A percentile compares a stretch with the other conserved stretches of the same genome.
Conservation (phyloP, 2,797 vertebrate genomes). For the Cynopterus sphinx region DNA sequence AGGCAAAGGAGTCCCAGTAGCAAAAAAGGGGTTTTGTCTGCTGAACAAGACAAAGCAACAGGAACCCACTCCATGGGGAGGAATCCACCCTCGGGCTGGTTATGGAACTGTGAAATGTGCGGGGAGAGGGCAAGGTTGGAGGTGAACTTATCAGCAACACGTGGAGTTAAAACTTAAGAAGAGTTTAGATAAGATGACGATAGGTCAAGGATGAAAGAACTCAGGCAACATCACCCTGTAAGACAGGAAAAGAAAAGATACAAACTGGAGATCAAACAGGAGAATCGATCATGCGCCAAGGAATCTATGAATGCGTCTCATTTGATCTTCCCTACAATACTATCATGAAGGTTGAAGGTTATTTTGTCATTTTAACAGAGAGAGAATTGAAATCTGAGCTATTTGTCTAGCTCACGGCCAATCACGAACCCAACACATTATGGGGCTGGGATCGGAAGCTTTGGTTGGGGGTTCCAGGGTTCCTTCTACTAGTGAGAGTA, state of each 20-base stretch:
- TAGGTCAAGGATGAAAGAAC: not conserved
- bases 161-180: not conserved
- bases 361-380: not conserved
- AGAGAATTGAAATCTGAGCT: not conserved
- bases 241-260: not conserved
- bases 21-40: not conserved
- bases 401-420: not conserved
- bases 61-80: not conserved
- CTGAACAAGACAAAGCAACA: not conserved
- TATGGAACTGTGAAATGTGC: too few species aligned
- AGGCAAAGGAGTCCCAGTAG: not conserved
- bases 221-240: not conserved
- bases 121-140: not conserved
- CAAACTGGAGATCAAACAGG: not conserved
- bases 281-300: not conserved
- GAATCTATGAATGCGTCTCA: not conserved
- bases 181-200: not conserved
- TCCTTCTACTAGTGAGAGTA: fast-evolving
- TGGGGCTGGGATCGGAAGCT: not conserved
- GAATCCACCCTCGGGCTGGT: not conserved
- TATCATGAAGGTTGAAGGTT: not conserved
- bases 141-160: not conserved
- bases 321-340: not conserved
- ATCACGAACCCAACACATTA: not conserved
- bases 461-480: not conserved